These are phyloP conservation scores for Solenopsis fugax DNA, from an alignment of 1,140 invertebrate genomes.

Conservation along the genomic window DNA sequence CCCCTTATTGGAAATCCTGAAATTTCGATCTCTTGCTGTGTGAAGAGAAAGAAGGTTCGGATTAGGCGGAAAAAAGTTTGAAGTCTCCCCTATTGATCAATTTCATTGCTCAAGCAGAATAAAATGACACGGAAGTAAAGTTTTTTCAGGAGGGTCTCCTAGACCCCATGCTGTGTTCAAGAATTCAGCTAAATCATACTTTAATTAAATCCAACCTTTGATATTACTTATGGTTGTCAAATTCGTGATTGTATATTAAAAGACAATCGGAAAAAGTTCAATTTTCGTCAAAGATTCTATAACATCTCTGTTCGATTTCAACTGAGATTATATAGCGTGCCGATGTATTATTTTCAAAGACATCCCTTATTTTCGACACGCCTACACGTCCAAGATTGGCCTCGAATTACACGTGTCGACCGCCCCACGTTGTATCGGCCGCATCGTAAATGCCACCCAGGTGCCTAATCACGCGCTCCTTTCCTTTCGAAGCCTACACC, in stretches of 20 bases:
- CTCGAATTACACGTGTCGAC: slow-evolving; percentile 68
- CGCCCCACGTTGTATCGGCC: slow-evolving; percentile 14
- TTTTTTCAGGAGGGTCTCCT: too few species aligned
- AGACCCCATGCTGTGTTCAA: too few species aligned
- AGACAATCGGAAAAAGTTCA: neutral
- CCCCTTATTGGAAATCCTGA: too few species aligned
- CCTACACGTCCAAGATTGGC: slow-evolving; percentile 44
- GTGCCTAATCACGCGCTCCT: slow-evolving; percentile 63
- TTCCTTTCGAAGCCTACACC: slow-evolving; percentile 35
- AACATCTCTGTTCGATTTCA: neutral
- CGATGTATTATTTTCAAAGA: slow-evolving; percentile 62
- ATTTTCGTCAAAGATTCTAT: neutral
- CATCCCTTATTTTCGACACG: slow-evolving; percentile 55
- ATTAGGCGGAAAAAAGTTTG: too few species aligned
- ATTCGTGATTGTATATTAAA: neutral
- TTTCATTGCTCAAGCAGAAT: too few species aligned
- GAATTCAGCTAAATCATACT: neutral
- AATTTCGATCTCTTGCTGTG: too few species aligned
- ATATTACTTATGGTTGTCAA: neutral
- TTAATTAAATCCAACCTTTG: neutral
- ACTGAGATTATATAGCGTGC: neutral
- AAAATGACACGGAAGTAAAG: too few species aligned
- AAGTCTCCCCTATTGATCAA: too few species aligned
- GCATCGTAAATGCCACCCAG: slow-evolving; percentile 50
- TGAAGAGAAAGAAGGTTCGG: too few species aligned